Base-by-base conservation (phyloP, 2,113 vertebrate genomes). In the Sorex fumeus region DNA sequence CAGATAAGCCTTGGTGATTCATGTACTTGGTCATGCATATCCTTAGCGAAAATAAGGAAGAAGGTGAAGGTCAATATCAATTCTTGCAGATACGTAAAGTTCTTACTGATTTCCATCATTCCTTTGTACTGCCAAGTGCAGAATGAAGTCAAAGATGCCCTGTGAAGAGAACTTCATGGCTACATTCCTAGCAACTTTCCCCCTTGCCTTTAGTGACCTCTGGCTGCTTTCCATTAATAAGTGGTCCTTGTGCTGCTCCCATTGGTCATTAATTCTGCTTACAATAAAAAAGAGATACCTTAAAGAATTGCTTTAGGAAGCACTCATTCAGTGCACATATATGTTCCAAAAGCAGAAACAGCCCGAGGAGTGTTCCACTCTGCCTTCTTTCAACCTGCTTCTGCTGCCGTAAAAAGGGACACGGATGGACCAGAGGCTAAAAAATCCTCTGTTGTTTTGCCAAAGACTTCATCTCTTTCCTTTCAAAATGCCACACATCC, bases 381-480 rank as follows among this genome's bases (percentile, higher is more conserved):
- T 82, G 76, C 53, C 87, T 85, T 95, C 88, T 88, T 83, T 95
- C 81, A 76, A 27, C 53, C 6, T 75, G 74, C 90, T 28, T 6
- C 60, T 60, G 45, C 53, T 75, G 50, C 72, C 69, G 62, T 70
- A 91, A 96, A 74, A 96, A 88, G 34, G 53, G 89, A 96, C 32
- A 84, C 84, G 70, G 57, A 95, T 87, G 92, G 28, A 94, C 87
- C 75, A 76, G 83, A 91, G 60, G 53, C 74, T 91, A 93, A 77
- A 90, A 81, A 89, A 62, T 87, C 95, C 96, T 92, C 93, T 97
- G 89, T 94, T 78, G 89, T 95, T 91, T 66, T 96, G 97, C 96
- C 97, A 98, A 97, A 97, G 96, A 95, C 84, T 95, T 93, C 57
- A 79, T 88, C 72, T 81, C 88, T 96, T 91, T 77, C 84, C 91